Conservation (phyloP, 2,797 vertebrate genomes). For the Mus spretus region DNA sequence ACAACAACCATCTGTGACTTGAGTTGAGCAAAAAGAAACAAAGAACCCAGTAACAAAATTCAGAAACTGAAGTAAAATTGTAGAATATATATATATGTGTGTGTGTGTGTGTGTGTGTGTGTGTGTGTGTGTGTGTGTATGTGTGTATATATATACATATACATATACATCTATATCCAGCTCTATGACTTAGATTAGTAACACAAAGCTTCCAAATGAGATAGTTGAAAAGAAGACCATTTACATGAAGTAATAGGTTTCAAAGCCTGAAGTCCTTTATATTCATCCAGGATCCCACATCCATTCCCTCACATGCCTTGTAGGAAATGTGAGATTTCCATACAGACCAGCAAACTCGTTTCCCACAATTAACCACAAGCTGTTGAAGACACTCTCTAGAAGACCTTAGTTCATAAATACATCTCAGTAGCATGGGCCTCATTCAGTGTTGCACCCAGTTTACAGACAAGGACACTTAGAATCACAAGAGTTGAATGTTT, state of each 20-base stretch:
- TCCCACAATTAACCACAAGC: neutral
- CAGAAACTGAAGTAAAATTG: neutral
- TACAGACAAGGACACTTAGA: neutral
- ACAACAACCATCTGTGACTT: neutral
- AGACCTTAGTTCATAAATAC: neutral
- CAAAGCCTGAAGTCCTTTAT: conserved; percentile 14
- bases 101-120: too few relatives aligned
- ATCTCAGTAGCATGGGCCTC: neutral
- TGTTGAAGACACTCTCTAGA: neutral
- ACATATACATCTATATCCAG: too few relatives aligned
- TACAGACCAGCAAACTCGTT: neutral
- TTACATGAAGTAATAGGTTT: neutral
- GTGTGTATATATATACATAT: too few relatives aligned
- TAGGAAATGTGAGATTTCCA: neutral
- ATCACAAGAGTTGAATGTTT: neutral
- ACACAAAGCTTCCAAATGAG: neutral
- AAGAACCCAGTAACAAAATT: conserved; percentile 54
- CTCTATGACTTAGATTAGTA: neutral
- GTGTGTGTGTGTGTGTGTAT: too few relatives aligned
- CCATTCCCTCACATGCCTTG: neutral
- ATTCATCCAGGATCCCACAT: neutral
- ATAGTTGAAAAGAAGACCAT: neutral
- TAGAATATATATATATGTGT: too few relatives aligned
- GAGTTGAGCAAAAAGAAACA: neutral
- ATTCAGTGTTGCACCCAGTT: neutral